Evolutionary conservation across 1,140 invertebrate species (phyloP).

Genomic region (Drosophila fuyamai): DNA sequence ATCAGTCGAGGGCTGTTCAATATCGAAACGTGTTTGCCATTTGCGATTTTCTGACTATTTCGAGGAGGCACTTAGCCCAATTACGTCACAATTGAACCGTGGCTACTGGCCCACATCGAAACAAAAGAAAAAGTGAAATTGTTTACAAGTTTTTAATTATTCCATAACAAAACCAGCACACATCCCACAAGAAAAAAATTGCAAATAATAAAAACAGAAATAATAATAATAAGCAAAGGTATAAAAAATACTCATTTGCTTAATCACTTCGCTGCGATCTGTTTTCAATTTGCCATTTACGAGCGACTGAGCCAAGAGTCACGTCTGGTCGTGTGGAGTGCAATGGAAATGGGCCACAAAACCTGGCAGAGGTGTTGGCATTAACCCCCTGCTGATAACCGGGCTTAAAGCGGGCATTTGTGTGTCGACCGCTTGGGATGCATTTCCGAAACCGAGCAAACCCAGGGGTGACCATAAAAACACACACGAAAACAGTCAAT

Average conservation of each 20-base stretch:
- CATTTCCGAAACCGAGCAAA: conserved; percentile 44
- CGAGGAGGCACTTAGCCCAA: conserved; percentile 48
- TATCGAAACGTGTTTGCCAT: conserved; percentile 61
- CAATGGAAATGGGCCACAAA: conserved; percentile 12
- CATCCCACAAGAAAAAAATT: conserved; percentile 40
- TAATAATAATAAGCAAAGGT: conserved; percentile 24
- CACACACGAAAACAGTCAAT: conserved; percentile 51
- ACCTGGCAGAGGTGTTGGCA: conserved; percentile 25
- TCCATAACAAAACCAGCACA: conserved; percentile 46
- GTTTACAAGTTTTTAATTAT: conserved; percentile 59
- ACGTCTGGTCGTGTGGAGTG: conserved; percentile 51
- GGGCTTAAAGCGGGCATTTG: conserved; percentile 11
- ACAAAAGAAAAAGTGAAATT: conserved; percentile 70
- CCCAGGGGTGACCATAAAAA: conserved; percentile 28
- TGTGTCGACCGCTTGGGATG: conserved; percentile 18
- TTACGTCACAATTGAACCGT: conserved; percentile 62
- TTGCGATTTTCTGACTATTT: conserved; percentile 46
- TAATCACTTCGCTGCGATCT: conserved; percentile 49
- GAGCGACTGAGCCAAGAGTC: conserved; percentile 40
- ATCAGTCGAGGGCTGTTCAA: conserved; percentile 48
- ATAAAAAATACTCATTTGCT: conserved; percentile 30
- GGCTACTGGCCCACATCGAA: conserved; percentile 36
- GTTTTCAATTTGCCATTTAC: conserved; percentile 26
- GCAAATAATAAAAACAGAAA: conserved; percentile 11
- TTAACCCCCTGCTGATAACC: conserved; percentile 33